Evolutionary conservation across 2,113 vertebrate genomes (phyloP).

Genomic region (Carassius auratus): DNA sequence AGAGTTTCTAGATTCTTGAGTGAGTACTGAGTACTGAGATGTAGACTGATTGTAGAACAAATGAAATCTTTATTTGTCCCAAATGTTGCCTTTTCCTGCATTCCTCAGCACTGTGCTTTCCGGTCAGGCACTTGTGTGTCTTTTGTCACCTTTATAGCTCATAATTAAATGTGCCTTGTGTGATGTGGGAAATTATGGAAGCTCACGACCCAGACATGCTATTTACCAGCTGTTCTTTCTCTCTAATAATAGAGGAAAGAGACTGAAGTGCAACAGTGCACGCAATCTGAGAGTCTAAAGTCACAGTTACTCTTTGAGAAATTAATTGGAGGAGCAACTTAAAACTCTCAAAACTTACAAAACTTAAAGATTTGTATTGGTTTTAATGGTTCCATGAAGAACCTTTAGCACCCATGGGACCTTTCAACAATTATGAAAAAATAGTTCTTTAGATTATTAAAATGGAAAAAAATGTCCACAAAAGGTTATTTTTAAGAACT

Average conservation of each 20-base stretch:
- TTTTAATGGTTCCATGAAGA: no score
- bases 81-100: slow-evolving; percentile 10
- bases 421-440: no score
- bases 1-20: background rate
- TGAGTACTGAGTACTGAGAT: background rate
- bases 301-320: slow-evolving; percentile 39
- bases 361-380: no score
- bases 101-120: slow-evolving; percentile 62
- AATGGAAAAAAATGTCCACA: no score
- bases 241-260: slow-evolving; percentile 81
- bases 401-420: no score
- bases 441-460: no score
- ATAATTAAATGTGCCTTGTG: slow-evolving; percentile 83
- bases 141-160: slow-evolving; percentile 92
- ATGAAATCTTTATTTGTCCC: slow-evolving; percentile 71
- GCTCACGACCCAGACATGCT: slow-evolving; percentile 79
- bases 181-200: slow-evolving; percentile 72
- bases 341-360: no score
- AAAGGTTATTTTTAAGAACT: no score
- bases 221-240: slow-evolving; percentile 88
- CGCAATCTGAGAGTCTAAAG: slow-evolving; percentile 72
- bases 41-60: slow-evolving; percentile 43
- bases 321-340: background rate
- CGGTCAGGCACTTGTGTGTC: slow-evolving; percentile 77
- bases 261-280: slow-evolving; percentile 58